Base-by-base conservation (phyloP, 1,140 invertebrate genomes). In the Drosophila sturtevanti region DNA sequence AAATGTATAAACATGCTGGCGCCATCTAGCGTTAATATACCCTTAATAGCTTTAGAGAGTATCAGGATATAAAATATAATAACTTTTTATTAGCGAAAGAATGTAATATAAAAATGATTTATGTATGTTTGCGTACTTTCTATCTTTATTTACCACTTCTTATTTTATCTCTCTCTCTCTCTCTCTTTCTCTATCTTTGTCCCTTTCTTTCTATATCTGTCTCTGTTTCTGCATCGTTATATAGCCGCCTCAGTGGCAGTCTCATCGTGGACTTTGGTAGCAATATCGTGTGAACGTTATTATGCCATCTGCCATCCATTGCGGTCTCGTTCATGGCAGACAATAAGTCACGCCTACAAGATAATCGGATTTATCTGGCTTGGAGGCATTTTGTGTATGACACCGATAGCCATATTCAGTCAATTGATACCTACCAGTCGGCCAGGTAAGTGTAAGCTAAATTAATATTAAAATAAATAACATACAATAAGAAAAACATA, bases 301-400 rank as follows among this genome's bases (percentile, higher is more conserved):
- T 98, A 97, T 90, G 97, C 97, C 24, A 98, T 98, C 76, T 98
- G 97, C 84, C 94, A 96, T 61, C 97, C 97, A 0, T 89, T 98
- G 14, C 95, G 96, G 66, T 97, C 96, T 0, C 93, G 96, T 68
- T 93, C 95, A 62, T 98, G 97, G 97, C 97, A 98, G 92, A 98
- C 97, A 0, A 93, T 96, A 64, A 97, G 95, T 64, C 97, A 98
- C 91, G 96, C 97, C n/a, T 98, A 97, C 92, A 97, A 97, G 92
- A 96, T 97, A 94, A 97, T 97, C 58, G 94, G 93, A 0, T 92
- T 94, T 27, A 95, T 97, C 1, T 97, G 96, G 96, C 84, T 94
- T 0, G 92, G 94, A 7, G 96, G 96, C 38, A 90, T 96, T 1
- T 69, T 93, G 0, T 95, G 94, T 89, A 96, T 95, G 94, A 92